Conservation (phyloP, 1,140 invertebrate species). For the Acyrthosiphon pisum region DNA sequence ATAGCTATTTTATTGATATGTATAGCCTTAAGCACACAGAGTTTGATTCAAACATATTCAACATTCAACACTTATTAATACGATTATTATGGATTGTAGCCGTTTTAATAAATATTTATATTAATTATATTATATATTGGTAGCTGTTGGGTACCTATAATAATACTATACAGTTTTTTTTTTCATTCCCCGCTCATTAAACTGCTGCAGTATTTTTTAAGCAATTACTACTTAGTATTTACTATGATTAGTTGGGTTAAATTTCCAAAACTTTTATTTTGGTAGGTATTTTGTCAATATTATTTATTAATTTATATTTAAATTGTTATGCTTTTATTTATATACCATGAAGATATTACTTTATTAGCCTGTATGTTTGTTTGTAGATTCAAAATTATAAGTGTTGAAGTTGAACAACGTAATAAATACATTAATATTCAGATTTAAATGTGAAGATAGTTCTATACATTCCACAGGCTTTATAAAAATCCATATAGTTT, state of each 20-base stretch:
- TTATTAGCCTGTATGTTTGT: no score
- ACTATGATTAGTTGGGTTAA: neutral
- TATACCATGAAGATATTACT: no score
- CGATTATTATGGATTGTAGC: no score
- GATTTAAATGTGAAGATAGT: neutral
- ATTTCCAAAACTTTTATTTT: no score
- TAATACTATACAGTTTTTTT: neutral
- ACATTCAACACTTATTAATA: neutral
- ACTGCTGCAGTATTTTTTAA: neutral
- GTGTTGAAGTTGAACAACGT: no score
- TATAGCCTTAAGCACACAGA: neutral
- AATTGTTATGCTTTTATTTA: no score
- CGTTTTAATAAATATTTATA: no score
- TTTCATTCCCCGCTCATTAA: neutral
- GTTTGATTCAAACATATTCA: neutral
- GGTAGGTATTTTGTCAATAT: no score
- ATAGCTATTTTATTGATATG: neutral
- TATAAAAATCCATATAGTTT: neutral
- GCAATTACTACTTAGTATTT: neutral
- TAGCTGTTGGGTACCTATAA: neutral
- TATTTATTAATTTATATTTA: no score
- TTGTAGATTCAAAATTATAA: no score
- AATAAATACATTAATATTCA: no score
- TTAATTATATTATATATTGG: neutral
- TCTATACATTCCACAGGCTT: neutral